phyloP scores from a whole-genome alignment of 2,888 invertebrate species.

The Zeuzera pyrina region DNA sequence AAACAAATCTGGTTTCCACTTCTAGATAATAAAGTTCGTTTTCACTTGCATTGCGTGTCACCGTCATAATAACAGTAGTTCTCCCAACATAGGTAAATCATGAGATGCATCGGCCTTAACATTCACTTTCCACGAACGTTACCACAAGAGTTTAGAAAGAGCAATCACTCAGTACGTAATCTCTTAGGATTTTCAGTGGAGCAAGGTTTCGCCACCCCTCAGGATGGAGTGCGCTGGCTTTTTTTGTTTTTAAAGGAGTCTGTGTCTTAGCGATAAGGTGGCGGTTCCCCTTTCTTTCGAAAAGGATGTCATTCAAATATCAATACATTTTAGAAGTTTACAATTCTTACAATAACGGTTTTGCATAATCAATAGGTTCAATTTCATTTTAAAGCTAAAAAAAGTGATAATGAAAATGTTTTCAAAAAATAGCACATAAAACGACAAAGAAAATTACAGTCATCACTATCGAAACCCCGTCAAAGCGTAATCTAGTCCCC shows the following conservation, averaged over 20 bases:
- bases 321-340: constrained; percentile 12
- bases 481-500: constrained; percentile 41
- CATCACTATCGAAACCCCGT: constrained; percentile 45
- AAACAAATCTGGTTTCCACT: background rate
- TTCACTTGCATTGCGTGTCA: constrained; percentile 9
- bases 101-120: constrained; percentile 43
- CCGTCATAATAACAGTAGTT: constrained; percentile 20
- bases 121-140: constrained; percentile 49
- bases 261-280: constrained; percentile 51
- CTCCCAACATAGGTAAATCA: constrained; percentile 41
- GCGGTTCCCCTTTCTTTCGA: constrained; percentile 27
- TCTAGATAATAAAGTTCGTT: constrained; percentile 19
- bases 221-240: constrained; percentile 37
- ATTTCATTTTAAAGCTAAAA: constrained; percentile 15
- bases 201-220: constrained; percentile 31
- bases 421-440: constrained; percentile 20
- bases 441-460: constrained; percentile 50
- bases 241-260: constrained; percentile 56
- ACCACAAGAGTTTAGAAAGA: constrained; percentile 54
- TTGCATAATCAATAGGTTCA: constrained; percentile 11
- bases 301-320: constrained; percentile 26
- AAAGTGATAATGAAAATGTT: too few species aligned
- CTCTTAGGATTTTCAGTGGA: constrained; percentile 58
- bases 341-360: constrained; percentile 1
- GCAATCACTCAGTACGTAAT: constrained; percentile 70